phyloP scores from a whole-genome alignment of 2,113 vertebrate genomes.

The Pelobates fuscus region DNA sequence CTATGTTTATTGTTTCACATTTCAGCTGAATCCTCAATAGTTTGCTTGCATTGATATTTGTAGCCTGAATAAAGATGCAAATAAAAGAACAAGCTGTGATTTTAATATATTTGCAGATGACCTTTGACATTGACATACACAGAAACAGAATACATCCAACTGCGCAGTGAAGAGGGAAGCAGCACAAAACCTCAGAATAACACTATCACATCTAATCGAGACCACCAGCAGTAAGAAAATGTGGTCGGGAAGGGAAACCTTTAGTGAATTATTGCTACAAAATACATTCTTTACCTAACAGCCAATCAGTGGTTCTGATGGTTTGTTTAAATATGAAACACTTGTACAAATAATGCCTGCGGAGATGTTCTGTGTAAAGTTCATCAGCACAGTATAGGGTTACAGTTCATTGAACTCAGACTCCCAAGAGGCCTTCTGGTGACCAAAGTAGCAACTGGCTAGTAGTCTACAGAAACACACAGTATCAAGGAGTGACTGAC shows the following conservation, averaged over 20 bases:
- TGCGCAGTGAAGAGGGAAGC: too few relatives aligned
- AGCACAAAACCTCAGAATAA: too few relatives aligned
- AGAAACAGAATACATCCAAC: too few relatives aligned
- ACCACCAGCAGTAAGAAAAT: conserved; percentile 3
- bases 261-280: conserved; percentile 9
- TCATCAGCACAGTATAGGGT: neutral
- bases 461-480: too few relatives aligned
- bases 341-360: conserved; percentile 15
- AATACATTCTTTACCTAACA: conserved; percentile 7
- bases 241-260: neutral
- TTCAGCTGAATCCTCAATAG: too few relatives aligned
- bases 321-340: conserved; percentile 23
- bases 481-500: too few relatives aligned
- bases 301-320: neutral
- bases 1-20: too few relatives aligned
- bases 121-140: too few relatives aligned
- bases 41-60: too few relatives aligned
- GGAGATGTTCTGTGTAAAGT: neutral
- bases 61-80: too few relatives aligned
- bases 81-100: too few relatives aligned
- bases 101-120: too few relatives aligned
- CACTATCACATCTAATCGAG: neutral
- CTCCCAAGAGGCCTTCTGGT: neutral
- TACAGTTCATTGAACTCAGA: neutral
- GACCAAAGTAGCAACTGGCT: neutral